Evolutionary conservation across 2,888 invertebrate species (phyloP), one percentile per base, ranked within the genome.

Genomic region (Eristalis tenax): DNA sequence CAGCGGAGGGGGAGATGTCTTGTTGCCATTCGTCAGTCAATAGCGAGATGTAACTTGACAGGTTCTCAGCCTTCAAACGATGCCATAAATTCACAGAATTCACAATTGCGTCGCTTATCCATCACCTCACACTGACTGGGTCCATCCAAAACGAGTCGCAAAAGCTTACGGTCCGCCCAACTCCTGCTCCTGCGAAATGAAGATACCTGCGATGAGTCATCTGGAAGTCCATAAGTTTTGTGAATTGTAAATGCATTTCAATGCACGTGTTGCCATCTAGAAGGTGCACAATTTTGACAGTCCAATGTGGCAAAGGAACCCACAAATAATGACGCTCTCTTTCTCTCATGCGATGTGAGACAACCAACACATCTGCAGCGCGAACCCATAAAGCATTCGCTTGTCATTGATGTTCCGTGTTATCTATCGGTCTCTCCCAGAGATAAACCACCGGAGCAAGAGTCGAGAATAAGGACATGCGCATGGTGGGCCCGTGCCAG

Each of bases 401-500:
- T 78, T 78, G 65, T 74, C 77, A 82, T 86, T 82, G 66, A 75
- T 68, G 32, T 83, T 86, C 71, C 63, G 68, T 82, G 83, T 83
- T 83, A 86, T 86, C 86, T 83, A 78, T 86, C 83, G 79, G 79
- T 75, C 65, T 86, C 86, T 86, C 86, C 85, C 83, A 83, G 83
- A 83, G 86, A 86, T 86, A 79, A 78, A 23, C 43, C 10, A 68
- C 32, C 65, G 56, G 64, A 26, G 38, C 57, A 26, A 57, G 40
- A 61, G 18, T n/a, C 28, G 28, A 2, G 28, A 32, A 8, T 76
- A 35, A 86, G 78, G 78, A 78, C 86, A 79, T 86, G 86, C 86
- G 86, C 85, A 78, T 18, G 13, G 3, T 5, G 18, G 26, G 11
- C 26, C 11, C 38, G 6, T 8, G 10, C 8, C 8, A 63, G 38